Base-by-base conservation (phyloP, 2,113 vertebrate species). In the Lycocorax pyrrhopterus region DNA sequence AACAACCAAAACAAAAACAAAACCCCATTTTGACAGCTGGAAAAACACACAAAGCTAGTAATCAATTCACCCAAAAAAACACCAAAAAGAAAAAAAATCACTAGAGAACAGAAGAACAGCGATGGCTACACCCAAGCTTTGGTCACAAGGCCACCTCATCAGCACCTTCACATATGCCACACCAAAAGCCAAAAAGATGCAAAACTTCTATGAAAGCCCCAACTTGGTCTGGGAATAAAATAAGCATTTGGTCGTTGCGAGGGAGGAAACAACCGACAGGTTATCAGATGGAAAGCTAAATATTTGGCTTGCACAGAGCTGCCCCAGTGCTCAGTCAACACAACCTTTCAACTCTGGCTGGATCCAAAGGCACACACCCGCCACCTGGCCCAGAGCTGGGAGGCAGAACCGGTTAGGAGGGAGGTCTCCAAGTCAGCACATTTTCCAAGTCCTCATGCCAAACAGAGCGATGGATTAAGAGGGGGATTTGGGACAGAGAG, bases 221-320 rank as follows among this genome's bases (percentile, higher is more conserved):
- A 41, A 18, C 52, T 41, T 23, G 22, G 53, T 79, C 44, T 82
- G 56, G 85, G 78, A 68, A 79, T 37, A 41, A 91, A 72, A 78
- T 43, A 58, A 72, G 52, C 81, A 49, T 76, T 82, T 37, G 32
- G 47, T 73, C 52, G 66, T 73, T 87, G 64, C 1, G 0, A 83
- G 52, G 27, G 49, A 90, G 84, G 83, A 96, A 96, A 90, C 47
- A 69, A 93, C 86, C 1, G 0, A 56, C 52, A 75, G 64, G 86
- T 90, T 96, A 96, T 93, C 94, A 87, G 83, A 89, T 94, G 84
- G 96, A 93, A 96, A 96, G 74, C 86, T 84, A 96, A 97, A 97
- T 94, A 97, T 96, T 95, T 96, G 84, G 90, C 88, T 94, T 92
- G 41, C 3, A 2, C 51, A 66, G 89, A 82, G 69, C 82, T 89